phyloP scores from a whole-genome alignment of 1,140 invertebrate species.

The Drosophila mayri region DNA sequence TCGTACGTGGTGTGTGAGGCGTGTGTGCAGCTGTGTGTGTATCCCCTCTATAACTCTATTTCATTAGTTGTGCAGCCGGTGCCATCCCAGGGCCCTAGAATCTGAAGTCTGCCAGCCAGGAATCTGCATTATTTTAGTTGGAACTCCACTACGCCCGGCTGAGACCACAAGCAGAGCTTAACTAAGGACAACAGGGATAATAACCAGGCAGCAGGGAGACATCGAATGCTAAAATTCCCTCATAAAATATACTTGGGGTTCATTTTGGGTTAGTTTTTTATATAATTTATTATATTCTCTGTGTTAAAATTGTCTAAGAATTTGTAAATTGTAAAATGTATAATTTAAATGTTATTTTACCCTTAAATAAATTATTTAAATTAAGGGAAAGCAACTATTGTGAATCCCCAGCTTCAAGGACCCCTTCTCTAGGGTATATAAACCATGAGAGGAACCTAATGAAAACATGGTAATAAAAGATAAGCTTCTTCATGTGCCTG shows the following conservation, averaged over 20 bases:
- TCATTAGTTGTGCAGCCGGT: slow-evolving; percentile 71
- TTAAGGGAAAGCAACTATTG: not conserved
- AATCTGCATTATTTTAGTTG: slow-evolving; percentile 58
- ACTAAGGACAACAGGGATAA: slow-evolving; percentile 22
- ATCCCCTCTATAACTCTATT: slow-evolving; percentile 55
- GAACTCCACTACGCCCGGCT: not conserved
- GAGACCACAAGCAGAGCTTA: slow-evolving; percentile 24
- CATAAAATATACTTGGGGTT: not conserved
- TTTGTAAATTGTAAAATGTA: not conserved
- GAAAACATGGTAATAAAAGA: slow-evolving; percentile 77
- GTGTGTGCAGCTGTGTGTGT: slow-evolving; percentile 8
- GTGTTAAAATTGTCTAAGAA: not conserved
- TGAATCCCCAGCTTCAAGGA: not conserved
- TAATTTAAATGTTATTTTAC: not conserved
- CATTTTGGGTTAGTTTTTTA: not conserved
- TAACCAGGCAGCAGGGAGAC: not conserved
- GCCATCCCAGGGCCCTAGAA: slow-evolving; percentile 30
- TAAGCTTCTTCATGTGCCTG: slow-evolving; percentile 61
- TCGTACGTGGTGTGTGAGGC: slow-evolving; percentile 16
- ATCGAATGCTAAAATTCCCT: not conserved
- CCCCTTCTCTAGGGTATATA: slow-evolving; percentile 15
- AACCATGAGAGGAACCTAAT: slow-evolving; percentile 56
- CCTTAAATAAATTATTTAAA: slow-evolving; percentile 6
- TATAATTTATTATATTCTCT: not conserved
- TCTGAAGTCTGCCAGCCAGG: slow-evolving; percentile 24